These are phyloP conservation scores for Anticlea derivata DNA, from an alignment of 2,888 invertebrate species.

Conservation along the genomic window DNA sequence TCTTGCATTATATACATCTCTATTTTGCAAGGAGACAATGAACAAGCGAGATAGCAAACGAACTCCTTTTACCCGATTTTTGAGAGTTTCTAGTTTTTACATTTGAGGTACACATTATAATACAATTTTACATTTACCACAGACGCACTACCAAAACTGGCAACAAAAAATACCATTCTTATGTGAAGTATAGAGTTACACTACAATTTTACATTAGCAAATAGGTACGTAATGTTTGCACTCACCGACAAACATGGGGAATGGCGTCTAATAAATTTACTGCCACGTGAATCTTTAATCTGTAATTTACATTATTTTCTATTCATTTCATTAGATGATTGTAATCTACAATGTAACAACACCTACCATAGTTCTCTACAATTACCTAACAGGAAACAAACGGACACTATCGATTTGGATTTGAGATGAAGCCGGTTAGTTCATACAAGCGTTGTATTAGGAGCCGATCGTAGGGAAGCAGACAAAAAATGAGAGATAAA, in stretches of 20 bases:
- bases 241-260: constrained; percentile 74
- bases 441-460: constrained; percentile 40
- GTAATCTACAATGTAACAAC: constrained; percentile 9
- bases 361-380: background rate
- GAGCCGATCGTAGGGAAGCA: constrained; percentile 36
- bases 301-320: constrained; percentile 57
- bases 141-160: constrained; percentile 7
- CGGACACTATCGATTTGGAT: constrained; percentile 39
- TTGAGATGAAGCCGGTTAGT: constrained; percentile 59
- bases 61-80: background rate
- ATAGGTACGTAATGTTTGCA: constrained; percentile 53
- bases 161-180: constrained; percentile 5
- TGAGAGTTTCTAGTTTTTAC: background rate
- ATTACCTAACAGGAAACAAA: constrained; percentile 20
- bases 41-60: background rate
- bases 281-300: constrained; percentile 75
- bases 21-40: background rate
- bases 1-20: background rate
- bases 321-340: constrained; percentile 28
- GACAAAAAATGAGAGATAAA: constrained; percentile 41
- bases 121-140: background rate
- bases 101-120: background rate
- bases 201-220: constrained; percentile 32
- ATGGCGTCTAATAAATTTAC: constrained; percentile 72
- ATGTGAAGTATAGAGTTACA: constrained; percentile 8